Conservation (phyloP, 2,797 vertebrate species). For the Betta splendens region DNA sequence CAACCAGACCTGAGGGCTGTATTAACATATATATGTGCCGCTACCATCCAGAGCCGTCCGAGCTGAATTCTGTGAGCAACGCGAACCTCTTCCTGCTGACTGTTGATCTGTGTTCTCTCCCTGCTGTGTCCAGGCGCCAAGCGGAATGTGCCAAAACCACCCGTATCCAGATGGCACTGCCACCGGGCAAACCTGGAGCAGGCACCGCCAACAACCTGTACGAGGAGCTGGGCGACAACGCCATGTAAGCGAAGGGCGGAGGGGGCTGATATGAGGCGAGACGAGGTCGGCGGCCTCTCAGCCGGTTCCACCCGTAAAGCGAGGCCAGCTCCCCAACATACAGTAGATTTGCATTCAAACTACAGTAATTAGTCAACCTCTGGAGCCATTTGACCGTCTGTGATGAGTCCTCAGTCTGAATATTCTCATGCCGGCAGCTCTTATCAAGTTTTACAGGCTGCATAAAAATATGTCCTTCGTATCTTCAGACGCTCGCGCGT, state of each 20-base stretch:
- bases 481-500: constrained; percentile 1
- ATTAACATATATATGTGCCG: no score
- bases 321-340: no score
- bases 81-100: no score
- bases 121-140: constrained; percentile 85
- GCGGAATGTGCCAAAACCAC: constrained; percentile 97
- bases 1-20: no score
- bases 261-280: constrained; percentile 35
- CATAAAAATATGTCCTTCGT: constrained; percentile 15
- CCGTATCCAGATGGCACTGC: constrained; percentile 92
- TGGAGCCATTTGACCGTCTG: constrained; percentile 1
- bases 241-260: constrained; percentile 89
- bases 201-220: constrained; percentile 90
- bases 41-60: no score
- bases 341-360: constrained; percentile 16
- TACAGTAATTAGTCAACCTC: constrained; percentile 14
- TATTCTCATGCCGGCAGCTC: background rate
- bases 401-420: background rate
- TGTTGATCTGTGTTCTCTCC: constrained; percentile 27
- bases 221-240: constrained; percentile 94
- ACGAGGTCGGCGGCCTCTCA: no score
- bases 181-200: constrained; percentile 88
- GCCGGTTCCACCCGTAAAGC: no score
- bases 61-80: no score
- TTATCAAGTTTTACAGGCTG: constrained; percentile 1